These are phyloP conservation scores for Siderastrea siderea DNA, from an alignment of 92 coral and sea anemone species.

Conservation along the genomic window DNA sequence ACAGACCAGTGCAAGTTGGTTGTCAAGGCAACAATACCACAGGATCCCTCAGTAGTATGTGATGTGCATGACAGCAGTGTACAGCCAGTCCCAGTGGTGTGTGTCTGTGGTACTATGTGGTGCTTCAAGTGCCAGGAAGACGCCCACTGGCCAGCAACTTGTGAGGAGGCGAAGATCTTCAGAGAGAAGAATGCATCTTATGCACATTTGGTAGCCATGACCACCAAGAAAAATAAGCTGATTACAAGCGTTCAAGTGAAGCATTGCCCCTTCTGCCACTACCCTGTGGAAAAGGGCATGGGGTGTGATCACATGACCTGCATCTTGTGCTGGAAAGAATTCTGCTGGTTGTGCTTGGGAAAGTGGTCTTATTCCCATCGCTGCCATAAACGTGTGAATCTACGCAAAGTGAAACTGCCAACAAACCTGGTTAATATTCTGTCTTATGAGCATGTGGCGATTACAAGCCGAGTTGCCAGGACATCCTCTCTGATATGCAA, in stretches of 20 bases:
- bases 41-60: background rate
- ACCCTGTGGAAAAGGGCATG: slow-evolving; percentile 86
- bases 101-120: slow-evolving; percentile 79
- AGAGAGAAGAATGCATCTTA: slow-evolving; percentile 51
- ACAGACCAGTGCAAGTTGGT: slow-evolving; percentile 60
- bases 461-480: slow-evolving; percentile 70
- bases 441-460: slow-evolving; percentile 52
- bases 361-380: background rate
- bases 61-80: slow-evolving; percentile 28
- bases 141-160: slow-evolving; percentile 91
- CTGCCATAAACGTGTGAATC: background rate
- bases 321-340: slow-evolving; percentile 68
- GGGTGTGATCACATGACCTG: slow-evolving; percentile 93
- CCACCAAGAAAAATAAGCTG: slow-evolving; percentile 13
- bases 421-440: background rate
- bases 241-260: slow-evolving; percentile 84
- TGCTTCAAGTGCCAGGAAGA: slow-evolving; percentile 81
- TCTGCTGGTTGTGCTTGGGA: slow-evolving; percentile 83
- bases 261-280: slow-evolving; percentile 88
- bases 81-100: slow-evolving; percentile 72
- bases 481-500: slow-evolving; percentile 31
- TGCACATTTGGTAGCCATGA: slow-evolving; percentile 40
- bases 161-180: slow-evolving; percentile 73
- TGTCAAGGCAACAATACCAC: slow-evolving; percentile 40
- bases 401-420: slow-evolving; percentile 61